phyloP scores from a whole-genome alignment of 2,113 vertebrate species.

The Dicentrarchus labrax region DNA sequence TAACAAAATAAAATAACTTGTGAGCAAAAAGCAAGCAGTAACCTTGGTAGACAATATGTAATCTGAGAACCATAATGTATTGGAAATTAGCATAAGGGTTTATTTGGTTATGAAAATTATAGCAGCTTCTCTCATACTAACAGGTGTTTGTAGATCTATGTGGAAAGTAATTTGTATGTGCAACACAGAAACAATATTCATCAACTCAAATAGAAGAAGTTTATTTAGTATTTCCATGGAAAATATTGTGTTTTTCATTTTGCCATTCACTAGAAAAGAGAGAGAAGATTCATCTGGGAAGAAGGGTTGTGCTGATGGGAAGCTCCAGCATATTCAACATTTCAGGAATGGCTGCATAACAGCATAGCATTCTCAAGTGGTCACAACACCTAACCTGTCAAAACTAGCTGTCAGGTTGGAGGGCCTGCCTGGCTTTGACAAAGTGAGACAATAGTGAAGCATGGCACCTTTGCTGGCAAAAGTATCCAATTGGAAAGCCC shows the following conservation, averaged over 20 bases:
- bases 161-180: background rate
- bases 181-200: background rate
- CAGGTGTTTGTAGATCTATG: background rate
- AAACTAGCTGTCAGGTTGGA: background rate
- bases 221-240: background rate
- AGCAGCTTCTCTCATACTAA: background rate
- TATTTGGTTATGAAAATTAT: background rate
- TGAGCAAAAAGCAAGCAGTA: background rate
- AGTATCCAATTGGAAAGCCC: background rate
- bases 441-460: background rate
- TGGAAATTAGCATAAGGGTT: background rate
- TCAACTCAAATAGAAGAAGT: background rate
- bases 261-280: no score
- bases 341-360: background rate
- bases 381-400: slow-evolving; percentile 17
- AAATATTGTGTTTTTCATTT: background rate
- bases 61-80: background rate
- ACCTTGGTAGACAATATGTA: background rate
- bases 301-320: background rate
- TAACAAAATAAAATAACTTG: background rate
- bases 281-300: no score
- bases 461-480: background rate
- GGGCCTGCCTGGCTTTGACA: background rate
- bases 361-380: background rate
- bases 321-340: background rate